Evolutionary conservation across 2,888 invertebrate species (phyloP).

Genomic region (Anthrax anthrax): DNA sequence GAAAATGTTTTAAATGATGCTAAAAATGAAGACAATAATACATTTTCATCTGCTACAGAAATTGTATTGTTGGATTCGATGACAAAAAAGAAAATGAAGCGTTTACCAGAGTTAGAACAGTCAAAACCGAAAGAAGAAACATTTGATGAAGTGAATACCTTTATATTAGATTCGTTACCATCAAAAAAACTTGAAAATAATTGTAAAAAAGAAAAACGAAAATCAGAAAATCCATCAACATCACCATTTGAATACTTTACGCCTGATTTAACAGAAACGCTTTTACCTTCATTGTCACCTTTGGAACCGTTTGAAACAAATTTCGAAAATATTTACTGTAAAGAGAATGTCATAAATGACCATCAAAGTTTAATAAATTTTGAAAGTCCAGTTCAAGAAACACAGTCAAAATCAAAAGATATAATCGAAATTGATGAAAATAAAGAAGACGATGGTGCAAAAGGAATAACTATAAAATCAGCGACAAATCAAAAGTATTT

Average conservation of each 20-base stretch:
- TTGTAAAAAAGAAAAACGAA: background rate
- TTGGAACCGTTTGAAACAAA: slow-evolving; percentile 21
- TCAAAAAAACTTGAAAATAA: slow-evolving; percentile 2
- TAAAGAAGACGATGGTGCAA: too few relatives aligned
- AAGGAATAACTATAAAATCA: too few relatives aligned
- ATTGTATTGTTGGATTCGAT: too few relatives aligned
- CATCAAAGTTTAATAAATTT: slow-evolving; percentile 29
- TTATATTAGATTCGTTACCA: background rate
- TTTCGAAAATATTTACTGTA: slow-evolving; percentile 10
- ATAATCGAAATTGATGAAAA: too few relatives aligned
- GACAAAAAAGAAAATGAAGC: too few relatives aligned
- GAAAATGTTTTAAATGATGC: slow-evolving; percentile 2
- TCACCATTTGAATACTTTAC: background rate
- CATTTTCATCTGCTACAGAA: background rate
- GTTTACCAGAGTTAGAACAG: slow-evolving; percentile 8
- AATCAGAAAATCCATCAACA: slow-evolving; percentile 1
- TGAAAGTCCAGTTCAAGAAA: slow-evolving; percentile 29
- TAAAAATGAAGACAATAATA: slow-evolving; percentile 2
- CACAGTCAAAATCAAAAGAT: slow-evolving; percentile 1
- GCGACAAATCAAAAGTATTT: too few relatives aligned
- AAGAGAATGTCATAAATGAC: slow-evolving; percentile 10
- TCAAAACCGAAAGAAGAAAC: slow-evolving; percentile 1
- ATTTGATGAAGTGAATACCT: slow-evolving; percentile 1
- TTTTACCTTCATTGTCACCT: slow-evolving; percentile 20
- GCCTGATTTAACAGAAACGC: slow-evolving; percentile 15